Evolutionary conservation across 2,888 invertebrate species (phyloP), one percentile per base, ranked within the genome.

Genomic region (Agrypnus murinus): DNA sequence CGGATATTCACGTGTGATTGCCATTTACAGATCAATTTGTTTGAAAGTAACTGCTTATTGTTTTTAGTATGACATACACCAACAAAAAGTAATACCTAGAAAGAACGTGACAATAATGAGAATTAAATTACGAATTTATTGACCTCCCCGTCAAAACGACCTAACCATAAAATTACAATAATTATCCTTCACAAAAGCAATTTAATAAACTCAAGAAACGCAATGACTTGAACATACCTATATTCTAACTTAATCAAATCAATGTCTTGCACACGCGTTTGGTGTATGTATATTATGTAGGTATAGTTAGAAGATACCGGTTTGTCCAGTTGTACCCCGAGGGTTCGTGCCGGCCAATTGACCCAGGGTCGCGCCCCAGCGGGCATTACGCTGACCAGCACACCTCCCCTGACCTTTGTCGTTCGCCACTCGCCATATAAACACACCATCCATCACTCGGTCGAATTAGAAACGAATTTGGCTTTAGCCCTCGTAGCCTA

Each of bases 321-420:
- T 81, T 72, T 59, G 76, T 74, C 78, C 73, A 68, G 76, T 76
- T 46, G 57, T 43, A 71, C 74, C 72, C 74, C 67, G 40, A 64
- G 72, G 69, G 73, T 78, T 78, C 81, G 82, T 81, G 83, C 81
- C 81, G 83, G 83, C 82, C 85, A 85, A 85, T 85, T 85, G 85
- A 85, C 85, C 85, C 78, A 65, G 77, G 79, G 84, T 58, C 46
- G 46, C 46, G 46, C 46, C 46, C 46, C 46, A 83, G 83, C 84
- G 84, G 80, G 82, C 77, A 83, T 83, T 83, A 80, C 80, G 82
- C 80, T 84, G 84, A 84, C 85, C 84, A 82, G 82, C 84, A 83
- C 84, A 84, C 84, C 84, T 84, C 84, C 84, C 83, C 82, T 86
- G 85, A 86, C 85, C 85, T 85, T 86, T 85, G 83, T 85, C 81